These are phyloP conservation scores for Tetraodon nigroviridis DNA, from an alignment of 2,113 vertebrate species.

Conservation along the genomic window DNA sequence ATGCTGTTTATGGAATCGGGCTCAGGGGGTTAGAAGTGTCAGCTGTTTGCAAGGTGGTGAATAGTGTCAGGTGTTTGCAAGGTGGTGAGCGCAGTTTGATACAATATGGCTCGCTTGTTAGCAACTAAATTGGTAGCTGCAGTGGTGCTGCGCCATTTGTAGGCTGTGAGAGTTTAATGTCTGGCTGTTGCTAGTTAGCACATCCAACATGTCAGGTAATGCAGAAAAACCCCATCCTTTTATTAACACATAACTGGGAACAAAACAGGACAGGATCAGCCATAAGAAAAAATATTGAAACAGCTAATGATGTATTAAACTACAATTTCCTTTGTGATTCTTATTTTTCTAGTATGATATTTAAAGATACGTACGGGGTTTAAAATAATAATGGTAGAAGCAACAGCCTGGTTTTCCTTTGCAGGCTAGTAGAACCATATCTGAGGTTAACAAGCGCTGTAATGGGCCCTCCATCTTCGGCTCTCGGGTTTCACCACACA, in stretches of 20 bases:
- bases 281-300: too few species aligned
- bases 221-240: too few species aligned
- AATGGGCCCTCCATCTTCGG: rapidly evolving
- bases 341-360: too few species aligned
- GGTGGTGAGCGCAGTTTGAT: slow-evolving; percentile 14
- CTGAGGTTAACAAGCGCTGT: not conserved
- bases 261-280: too few species aligned
- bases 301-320: too few species aligned
- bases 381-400: too few species aligned
- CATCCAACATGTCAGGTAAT: not conserved
- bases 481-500: slow-evolving; percentile 14
- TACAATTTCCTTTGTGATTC: too few species aligned
- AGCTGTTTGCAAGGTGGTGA: slow-evolving; percentile 42
- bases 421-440: not conserved
- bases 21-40: slow-evolving; percentile 52
- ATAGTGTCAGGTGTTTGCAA: slow-evolving; percentile 50
- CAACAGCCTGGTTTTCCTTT: not conserved
- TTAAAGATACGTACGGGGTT: too few species aligned
- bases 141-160: slow-evolving; percentile 3
- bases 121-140: slow-evolving; percentile 19
- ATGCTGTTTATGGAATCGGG: slow-evolving; percentile 53
- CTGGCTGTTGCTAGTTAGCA: slow-evolving; percentile 18
- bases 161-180: slow-evolving; percentile 9
- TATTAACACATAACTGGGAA: too few species aligned
- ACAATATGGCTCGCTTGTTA: slow-evolving; percentile 43